A percentile compares a stretch with the other conserved stretches of the same genome.
Conservation (phyloP, 2,797 vertebrate genomes). For the Mus spretus region DNA sequence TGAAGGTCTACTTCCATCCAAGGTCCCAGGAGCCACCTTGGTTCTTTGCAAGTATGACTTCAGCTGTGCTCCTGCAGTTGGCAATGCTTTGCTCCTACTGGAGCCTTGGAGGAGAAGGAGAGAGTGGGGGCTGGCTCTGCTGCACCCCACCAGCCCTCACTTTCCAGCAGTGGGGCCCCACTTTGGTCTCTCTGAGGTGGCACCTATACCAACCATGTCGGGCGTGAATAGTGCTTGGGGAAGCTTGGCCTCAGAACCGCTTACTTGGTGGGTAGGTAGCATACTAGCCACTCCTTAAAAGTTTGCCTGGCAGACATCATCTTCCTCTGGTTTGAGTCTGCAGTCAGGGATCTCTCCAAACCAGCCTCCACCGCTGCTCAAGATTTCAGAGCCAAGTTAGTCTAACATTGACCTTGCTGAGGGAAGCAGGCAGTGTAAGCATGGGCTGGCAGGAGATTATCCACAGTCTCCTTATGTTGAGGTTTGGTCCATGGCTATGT, state of each 20-base stretch:
- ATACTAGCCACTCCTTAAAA: neutral
- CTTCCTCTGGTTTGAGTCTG: conserved; percentile 41
- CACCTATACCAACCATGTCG: neutral
- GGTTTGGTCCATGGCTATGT: neutral
- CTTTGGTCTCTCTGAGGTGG: neutral
- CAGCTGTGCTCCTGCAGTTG: neutral
- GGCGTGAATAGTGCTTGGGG: neutral
- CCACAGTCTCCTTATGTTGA: neutral
- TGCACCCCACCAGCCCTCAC: neutral
- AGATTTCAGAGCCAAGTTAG: conserved; percentile 49
- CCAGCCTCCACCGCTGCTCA: fast-evolving
- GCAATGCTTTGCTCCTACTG: neutral
- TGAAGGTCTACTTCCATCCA: fast-evolving
- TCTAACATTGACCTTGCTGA: neutral
- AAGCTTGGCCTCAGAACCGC: neutral
- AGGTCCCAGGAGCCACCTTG: neutral
- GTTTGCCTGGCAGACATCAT: neutral
- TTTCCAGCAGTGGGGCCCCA: neutral
- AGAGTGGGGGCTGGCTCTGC: neutral
- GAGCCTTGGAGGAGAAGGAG: neutral
- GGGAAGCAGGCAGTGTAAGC: neutral
- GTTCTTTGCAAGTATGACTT: neutral
- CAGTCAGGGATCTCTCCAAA: conserved; percentile 48
- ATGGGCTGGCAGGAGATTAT: neutral
- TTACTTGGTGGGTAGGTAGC: neutral